Conservation (phyloP, 2,888 invertebrate genomes). For the Orthonevra nobilis region DNA sequence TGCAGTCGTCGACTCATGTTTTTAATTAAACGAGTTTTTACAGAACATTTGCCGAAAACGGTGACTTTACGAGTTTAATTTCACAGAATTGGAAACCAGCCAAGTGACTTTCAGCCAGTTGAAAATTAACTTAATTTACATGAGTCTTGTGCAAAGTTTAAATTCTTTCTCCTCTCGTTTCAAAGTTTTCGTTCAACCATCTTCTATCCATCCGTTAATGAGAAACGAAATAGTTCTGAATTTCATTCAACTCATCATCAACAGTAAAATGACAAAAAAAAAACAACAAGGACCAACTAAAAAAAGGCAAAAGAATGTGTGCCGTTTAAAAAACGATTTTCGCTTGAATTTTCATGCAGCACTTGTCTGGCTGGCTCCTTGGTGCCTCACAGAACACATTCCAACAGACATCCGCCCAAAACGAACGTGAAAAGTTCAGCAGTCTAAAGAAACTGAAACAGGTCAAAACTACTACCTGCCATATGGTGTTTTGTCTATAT, state of each 20-base stretch:
- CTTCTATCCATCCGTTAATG: not conserved
- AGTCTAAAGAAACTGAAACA: constrained; percentile 17
- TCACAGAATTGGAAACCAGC: constrained; percentile 8
- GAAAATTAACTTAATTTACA: not conserved
- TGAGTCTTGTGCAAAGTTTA: not conserved
- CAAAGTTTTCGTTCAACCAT: not conserved
- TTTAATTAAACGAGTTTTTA: not conserved
- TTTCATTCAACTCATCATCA: not conserved
- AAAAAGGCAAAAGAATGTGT: too few relatives aligned
- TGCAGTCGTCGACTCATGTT: too few relatives aligned
- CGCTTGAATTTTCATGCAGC: too few relatives aligned
- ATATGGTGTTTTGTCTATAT: constrained; percentile 14
- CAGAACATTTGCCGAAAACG: not conserved
- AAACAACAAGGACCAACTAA: too few relatives aligned
- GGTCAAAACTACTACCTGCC: constrained; percentile 39
- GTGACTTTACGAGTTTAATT: constrained; percentile 26
- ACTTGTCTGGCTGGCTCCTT: too few relatives aligned
- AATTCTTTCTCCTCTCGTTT: not conserved
- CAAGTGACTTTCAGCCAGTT: not conserved
- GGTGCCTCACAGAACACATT: too few relatives aligned
- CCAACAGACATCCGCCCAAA: constrained; percentile 3
- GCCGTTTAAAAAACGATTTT: too few relatives aligned
- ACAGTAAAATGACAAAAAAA: too few relatives aligned
- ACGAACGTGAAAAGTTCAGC: too few relatives aligned
- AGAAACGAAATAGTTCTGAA: not conserved